Conservation (phyloP, 1,140 invertebrate species). For the Subanguina moxae region DNA sequence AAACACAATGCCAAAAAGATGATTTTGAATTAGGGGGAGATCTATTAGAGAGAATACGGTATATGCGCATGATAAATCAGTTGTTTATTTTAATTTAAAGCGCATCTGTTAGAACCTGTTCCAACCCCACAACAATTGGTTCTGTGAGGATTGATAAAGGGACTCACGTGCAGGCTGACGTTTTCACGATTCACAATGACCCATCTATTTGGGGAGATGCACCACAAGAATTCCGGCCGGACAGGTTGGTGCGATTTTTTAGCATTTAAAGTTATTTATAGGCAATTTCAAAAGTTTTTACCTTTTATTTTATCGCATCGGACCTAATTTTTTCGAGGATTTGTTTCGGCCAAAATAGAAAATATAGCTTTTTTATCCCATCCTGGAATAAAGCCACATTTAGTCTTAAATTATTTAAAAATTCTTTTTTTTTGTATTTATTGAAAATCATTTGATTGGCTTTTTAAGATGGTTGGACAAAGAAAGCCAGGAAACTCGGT, state of each 20-base stretch:
- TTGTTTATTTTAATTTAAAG: background rate
- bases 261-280: background rate
- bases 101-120: slow-evolving; percentile 19
- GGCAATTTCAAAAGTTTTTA: background rate
- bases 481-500: background rate
- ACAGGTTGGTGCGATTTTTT: slow-evolving; percentile 16
- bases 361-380: background rate
- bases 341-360: background rate
- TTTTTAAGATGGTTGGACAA: slow-evolving; percentile 1
- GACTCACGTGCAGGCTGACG: slow-evolving; percentile 32
- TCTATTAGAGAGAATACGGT: too few relatives aligned
- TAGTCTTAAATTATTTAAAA: background rate
- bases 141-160: slow-evolving; percentile 18
- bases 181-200: slow-evolving; percentile 27
- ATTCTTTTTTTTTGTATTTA: background rate
- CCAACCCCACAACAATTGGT: slow-evolving; percentile 24
- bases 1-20: too few relatives aligned
- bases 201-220: slow-evolving; percentile 36
- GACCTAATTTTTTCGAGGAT: background rate
- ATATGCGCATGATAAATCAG: too few relatives aligned
- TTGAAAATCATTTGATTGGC: too few relatives aligned
- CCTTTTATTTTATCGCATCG: background rate
- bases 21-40: too few relatives aligned
- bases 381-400: background rate
- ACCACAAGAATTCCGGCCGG: slow-evolving; percentile 26